Conservation (phyloP, 2,113 vertebrate genomes). For the Myrmophylax atrothorax region DNA sequence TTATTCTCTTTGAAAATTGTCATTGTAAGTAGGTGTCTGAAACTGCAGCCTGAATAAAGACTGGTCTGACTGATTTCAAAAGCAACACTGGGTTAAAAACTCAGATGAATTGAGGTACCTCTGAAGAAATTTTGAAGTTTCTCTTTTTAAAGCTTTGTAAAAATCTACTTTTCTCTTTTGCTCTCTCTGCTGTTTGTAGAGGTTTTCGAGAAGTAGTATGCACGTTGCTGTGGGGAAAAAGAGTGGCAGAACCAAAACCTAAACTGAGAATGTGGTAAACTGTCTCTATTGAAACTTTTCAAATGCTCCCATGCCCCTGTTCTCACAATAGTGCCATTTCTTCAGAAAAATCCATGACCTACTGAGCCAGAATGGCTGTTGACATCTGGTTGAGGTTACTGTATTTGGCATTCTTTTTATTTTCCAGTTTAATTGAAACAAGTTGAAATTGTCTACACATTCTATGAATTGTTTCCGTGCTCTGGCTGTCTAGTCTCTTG, state of each 20-base stretch:
- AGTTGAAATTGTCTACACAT: background rate
- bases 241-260: background rate
- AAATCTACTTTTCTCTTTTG: background rate
- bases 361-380: conserved; percentile 1
- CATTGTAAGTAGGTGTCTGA: background rate
- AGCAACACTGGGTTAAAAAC: background rate
- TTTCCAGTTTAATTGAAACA: conserved; percentile 24
- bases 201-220: background rate
- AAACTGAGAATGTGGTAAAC: background rate
- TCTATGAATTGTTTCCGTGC: background rate
- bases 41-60: background rate
- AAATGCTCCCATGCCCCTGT: background rate
- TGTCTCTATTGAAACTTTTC: background rate
- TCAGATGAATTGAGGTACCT: background rate
- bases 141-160: background rate
- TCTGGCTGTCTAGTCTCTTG: background rate
- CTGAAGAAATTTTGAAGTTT: background rate
- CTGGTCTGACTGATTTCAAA: background rate
- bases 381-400: conserved; percentile 23
- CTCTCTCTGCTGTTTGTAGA: background rate
- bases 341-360: background rate
- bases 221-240: background rate
- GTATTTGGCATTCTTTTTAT: background rate
- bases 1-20: background rate
- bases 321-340: background rate